A percentile compares a stretch with the other conserved stretches of the same genome.
Evolutionary conservation across 2,797 vertebrate species (phyloP).

Genomic region (Lutjanus argentimaculatus): DNA sequence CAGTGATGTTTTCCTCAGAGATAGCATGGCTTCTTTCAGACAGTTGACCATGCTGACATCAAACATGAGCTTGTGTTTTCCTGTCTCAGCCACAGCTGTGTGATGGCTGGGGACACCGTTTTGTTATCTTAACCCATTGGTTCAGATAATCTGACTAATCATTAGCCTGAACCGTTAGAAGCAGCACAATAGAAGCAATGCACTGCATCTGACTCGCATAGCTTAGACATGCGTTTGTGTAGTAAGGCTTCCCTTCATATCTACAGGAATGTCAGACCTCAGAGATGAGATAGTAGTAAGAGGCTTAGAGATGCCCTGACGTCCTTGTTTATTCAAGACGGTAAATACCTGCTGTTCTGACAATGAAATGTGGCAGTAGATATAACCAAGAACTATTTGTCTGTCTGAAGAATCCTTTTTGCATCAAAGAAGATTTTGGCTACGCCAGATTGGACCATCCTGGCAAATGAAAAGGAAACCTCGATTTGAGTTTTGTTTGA

Average conservation of each 20-base stretch:
- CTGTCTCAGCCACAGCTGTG: slow-evolving; percentile 4
- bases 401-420: not conserved
- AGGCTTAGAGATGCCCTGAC: not conserved
- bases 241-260: slow-evolving; percentile 7
- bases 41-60: not conserved
- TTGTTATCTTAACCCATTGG: slow-evolving; percentile 48
- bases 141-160: slow-evolving; percentile 65
- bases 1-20: not conserved
- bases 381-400: not conserved
- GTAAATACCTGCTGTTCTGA: not conserved
- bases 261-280: slow-evolving; percentile 24
- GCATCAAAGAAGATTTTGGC: not conserved
- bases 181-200: slow-evolving; percentile 26
- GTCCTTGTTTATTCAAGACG: not conserved
- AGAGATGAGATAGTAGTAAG: not conserved
- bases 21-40: slow-evolving; percentile 1
- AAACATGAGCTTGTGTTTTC: slow-evolving; percentile 28
- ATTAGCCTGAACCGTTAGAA: slow-evolving; percentile 59
- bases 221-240: slow-evolving; percentile 18
- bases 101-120: not conserved
- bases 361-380: not conserved
- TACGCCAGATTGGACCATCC: not conserved
- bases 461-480: not conserved
- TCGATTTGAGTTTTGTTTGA: not conserved
- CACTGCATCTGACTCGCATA: slow-evolving; percentile 17